phyloP scores from a whole-genome alignment of 1,140 invertebrate species.

The Rhopalosiphum maidis region DNA sequence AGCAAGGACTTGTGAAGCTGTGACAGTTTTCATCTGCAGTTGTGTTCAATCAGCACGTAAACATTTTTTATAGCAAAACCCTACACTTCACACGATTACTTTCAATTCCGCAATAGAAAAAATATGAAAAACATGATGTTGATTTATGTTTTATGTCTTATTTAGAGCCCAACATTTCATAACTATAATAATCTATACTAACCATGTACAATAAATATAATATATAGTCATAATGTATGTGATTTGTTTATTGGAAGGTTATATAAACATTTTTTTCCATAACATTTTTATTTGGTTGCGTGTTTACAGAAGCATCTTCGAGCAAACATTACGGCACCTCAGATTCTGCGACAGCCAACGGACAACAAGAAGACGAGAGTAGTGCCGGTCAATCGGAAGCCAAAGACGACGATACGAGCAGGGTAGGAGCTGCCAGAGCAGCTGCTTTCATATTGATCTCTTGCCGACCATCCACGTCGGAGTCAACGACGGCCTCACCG shows the following conservation, averaged over 20 bases:
- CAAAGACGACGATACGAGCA: slow-evolving; percentile 64
- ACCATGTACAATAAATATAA: background rate
- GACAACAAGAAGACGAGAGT: slow-evolving; percentile 68
- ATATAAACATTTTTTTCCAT: background rate
- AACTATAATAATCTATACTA: background rate
- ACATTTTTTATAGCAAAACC: background rate
- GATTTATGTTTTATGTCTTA: background rate
- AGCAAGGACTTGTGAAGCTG: background rate
- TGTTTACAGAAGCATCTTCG: slow-evolving; percentile 31
- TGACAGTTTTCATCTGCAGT: background rate
- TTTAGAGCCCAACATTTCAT: background rate
- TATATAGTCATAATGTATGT: background rate
- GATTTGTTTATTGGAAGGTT: background rate
- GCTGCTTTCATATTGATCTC: slow-evolving; percentile 91
- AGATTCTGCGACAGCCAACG: slow-evolving; percentile 61
- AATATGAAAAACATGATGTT: background rate
- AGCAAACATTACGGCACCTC: slow-evolving; percentile 59
- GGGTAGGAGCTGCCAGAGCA: slow-evolving; percentile 86
- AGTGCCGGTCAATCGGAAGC: slow-evolving; percentile 69
- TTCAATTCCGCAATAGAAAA: background rate
- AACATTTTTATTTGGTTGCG: background rate
- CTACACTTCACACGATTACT: background rate
- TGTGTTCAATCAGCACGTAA: background rate
- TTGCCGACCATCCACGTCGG: slow-evolving; percentile 71
- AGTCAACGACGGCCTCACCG: slow-evolving; percentile 27